Evolutionary conservation across 2,797 vertebrate genomes (phyloP), one percentile per base, ranked within the genome.

Genomic region (Phoxinus dragarum): DNA sequence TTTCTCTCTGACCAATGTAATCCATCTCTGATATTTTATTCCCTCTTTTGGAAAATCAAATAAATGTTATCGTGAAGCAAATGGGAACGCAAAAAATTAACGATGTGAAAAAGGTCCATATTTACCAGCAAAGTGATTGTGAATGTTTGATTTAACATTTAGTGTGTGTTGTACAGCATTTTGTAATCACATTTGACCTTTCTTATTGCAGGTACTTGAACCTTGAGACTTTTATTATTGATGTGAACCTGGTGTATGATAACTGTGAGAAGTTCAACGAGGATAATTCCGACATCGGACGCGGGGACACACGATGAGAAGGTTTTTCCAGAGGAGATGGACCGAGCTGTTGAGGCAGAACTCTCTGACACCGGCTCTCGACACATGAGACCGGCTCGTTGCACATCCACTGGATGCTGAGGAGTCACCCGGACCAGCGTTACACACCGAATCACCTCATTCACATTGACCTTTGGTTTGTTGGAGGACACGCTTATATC

Each of bases 191-290:
- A 36, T 38, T 19, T 1, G 14, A 47, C 69, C 19, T 44, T 16
- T 68, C 27, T 69, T 5, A n/a, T 95, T 85, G 91, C 85, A 97
- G 97, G 89, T 97, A 97, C 89, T 91, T 94, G 61, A 96, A 94
- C 87, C 94, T 96, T 87, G 97, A 97, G 93, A 94, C 95, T 6
- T 97, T 97, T 92, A 95, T 96, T 73, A 92, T 96, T 54, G 97
- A 97, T 87, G 94, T 97, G 92, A 97, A 96, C 93, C 94, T 97
- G 91, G 96, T 97, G 90, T 97, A 97, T 91, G 96, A 97, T 93
- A 97, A 97, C 96, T 97, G 97, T 93, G 97, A 97, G 94, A 97
- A 95, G 80, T 97, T 97, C 91, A 97, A 97, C 86, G 96, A 97
- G 94, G 97, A 97, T 73, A 94, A 97, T 88, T 97, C 97, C 82